Base-by-base conservation (phyloP, 2,113 vertebrate genomes). In the Microcebus ravelobensis region DNA sequence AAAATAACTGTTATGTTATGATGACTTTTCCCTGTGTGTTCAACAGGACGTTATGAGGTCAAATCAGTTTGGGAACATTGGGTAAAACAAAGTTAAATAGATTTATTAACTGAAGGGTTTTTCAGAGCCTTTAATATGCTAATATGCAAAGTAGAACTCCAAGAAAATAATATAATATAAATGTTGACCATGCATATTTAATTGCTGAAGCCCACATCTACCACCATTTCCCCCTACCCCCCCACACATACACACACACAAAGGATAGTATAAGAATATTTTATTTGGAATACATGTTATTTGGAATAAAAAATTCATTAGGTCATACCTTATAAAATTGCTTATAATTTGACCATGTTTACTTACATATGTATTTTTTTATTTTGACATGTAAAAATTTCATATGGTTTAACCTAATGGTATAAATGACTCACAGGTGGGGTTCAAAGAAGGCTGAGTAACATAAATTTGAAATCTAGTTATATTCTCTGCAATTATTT, bases 71-170 rank as follows among this genome's bases (percentile, higher is more conserved):
- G 27, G 45, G 45, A 74, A 76, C 17, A 76, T 76, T 50, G 74
- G 29, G 15, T 96, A 93, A 87, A 79, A 92, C 23, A 79, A 18
- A 88, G 23, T 80, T 96, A 95, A 90, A 81, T 17, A 92, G 61
- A 52, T 97, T 87, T 93, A 80, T 95, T 90, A 94, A 74, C 63
- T n/a, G 34, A 96, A 84, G 14, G 45, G 8, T 13, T 91, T 92
- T 95, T 87, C 65, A 68, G 87, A 94, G 23, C 2, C 39, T 93
- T 89, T 91, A 92, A 70, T 89, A 68, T 81, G 76, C 88, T 91
- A 94, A 79, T 95, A 84, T 84, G 15, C 63, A 90, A 87, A 91
- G 17, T 42, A 92, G 74, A 94, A 52, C 18, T 93, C 80, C 4
- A 93, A 52, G 57, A 68, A 89, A 84, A 52, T 91, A 82, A 63